These are phyloP conservation scores for Dinocampus coccinellae DNA, from an alignment of 2,888 invertebrate species.

Conservation along the genomic window DNA sequence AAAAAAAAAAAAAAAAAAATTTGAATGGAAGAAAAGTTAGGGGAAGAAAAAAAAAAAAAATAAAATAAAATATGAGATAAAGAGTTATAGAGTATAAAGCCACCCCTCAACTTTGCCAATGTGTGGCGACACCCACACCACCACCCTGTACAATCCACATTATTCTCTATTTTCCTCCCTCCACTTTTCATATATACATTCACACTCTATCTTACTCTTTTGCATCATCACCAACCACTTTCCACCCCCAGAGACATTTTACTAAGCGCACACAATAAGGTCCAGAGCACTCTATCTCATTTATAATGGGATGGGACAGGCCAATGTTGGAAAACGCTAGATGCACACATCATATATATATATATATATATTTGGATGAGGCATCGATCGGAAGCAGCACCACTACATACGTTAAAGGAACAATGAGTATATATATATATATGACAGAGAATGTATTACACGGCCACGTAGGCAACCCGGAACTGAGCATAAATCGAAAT, in stretches of 20 bases:
- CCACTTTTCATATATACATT: too few species aligned
- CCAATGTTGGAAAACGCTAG: conserved; percentile 13
- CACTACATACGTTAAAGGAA: background rate
- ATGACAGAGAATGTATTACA: conserved; percentile 37
- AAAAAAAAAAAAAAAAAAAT: background rate
- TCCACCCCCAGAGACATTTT: conserved; percentile 36
- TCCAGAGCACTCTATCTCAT: conserved; percentile 37
- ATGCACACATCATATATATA: background rate
- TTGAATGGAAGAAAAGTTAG: too few species aligned
- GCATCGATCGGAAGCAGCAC: background rate
- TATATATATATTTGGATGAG: background rate
- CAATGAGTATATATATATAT: conserved; percentile 10
- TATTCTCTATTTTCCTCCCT: background rate
- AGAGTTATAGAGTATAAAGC: background rate
- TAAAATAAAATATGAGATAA: background rate
- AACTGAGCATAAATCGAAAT: conserved; percentile 25
- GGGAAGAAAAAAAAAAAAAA: too few species aligned
- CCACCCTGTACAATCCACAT: background rate
- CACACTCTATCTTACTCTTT: background rate
- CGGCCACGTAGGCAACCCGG: conserved; percentile 24
- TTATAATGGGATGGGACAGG: conserved; percentile 37
- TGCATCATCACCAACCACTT: conserved; percentile 7
- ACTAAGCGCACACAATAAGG: conserved; percentile 35
- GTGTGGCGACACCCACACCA: background rate
- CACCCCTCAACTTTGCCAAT: background rate